Base-by-base conservation (phyloP, 2,888 invertebrate genomes). In the Cecidostiba fungosa region DNA sequence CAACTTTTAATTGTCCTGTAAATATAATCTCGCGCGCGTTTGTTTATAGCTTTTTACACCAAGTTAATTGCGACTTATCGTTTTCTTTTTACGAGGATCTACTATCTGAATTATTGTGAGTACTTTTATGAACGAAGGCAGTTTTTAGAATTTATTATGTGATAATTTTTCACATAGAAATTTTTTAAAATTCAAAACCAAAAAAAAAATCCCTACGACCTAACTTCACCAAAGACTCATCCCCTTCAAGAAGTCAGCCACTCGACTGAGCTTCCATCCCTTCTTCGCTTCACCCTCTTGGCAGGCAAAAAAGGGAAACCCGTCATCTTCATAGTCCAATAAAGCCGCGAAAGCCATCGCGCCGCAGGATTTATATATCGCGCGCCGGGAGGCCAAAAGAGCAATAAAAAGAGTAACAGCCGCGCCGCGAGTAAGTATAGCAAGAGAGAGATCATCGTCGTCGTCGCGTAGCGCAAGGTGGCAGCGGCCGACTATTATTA, bases 401-500 rank as follows among this genome's bases (percentile, higher is more conserved):
- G 50, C 32, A 47, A 70, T 72, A 82, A 77, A 79, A 84, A 74
- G 54, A 54, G 47, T 39, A 78, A 74, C 76, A 32, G 43, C 80
- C 32, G 26, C n/a, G 19, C 36, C 4, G 23, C 23, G 79, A 23
- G 23, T 8, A 70, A 23, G n/a, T 59, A 59, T 8, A 59, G 54
- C 54, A 2, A 54, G 36, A 23, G 19, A 70, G 72, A 36, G 43
- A 32, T 32, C 10, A 19, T 85, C 82, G 78, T 81, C 81, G 23
- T 69, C 73, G 26, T 23, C 3, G 43, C 19, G 12, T 3, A 19
- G 69, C 66, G 29, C 70, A 77, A 62, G 80, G 77, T 73, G 76
- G 16, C 8, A 29, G 66, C 10, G 66, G 26, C 23, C 85, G 77
- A 73, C 85, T 92, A 92, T 92, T 93, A 92, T 92, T 93, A 92